Conservation (phyloP, 2,888 invertebrate genomes). For the Andrena haemorrhoa region DNA sequence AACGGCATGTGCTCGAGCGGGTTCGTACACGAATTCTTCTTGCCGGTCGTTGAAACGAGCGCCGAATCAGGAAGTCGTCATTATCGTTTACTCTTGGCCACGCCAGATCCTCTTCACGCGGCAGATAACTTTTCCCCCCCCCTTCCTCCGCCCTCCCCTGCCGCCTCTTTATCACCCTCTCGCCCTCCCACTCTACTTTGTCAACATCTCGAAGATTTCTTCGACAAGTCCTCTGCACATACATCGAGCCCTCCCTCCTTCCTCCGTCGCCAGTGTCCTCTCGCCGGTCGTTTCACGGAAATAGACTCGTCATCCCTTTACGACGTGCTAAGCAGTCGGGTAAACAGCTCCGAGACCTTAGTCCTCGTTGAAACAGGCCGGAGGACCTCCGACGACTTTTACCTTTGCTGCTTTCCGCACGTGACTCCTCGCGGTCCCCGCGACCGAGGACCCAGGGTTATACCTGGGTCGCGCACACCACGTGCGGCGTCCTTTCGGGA, state of each 20-base stretch:
- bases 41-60: slow-evolving; percentile 9
- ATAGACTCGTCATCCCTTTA: slow-evolving; percentile 74
- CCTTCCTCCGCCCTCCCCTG: background rate
- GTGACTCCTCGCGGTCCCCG: slow-evolving; percentile 59
- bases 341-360: slow-evolving; percentile 59
- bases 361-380: slow-evolving; percentile 60
- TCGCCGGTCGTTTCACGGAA: slow-evolving; percentile 66
- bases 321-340: slow-evolving; percentile 71
- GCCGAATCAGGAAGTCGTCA: slow-evolving; percentile 57
- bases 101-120: slow-evolving; percentile 48
- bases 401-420: slow-evolving; percentile 62
- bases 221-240: slow-evolving; percentile 64
- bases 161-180: slow-evolving; percentile 36
- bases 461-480: slow-evolving; percentile 54
- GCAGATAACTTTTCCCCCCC: slow-evolving; percentile 57
- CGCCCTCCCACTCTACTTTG: slow-evolving; percentile 44
- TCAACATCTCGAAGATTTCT: slow-evolving; percentile 68
- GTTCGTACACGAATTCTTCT: slow-evolving; percentile 41
- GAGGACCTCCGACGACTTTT: slow-evolving; percentile 60
- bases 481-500: slow-evolving; percentile 62
- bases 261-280: slow-evolving; percentile 15
- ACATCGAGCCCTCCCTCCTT: slow-evolving; percentile 45
- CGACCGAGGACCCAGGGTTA: slow-evolving; percentile 13
- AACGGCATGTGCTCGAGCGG: slow-evolving; percentile 35
- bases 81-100: slow-evolving; percentile 60